phyloP scores from a whole-genome alignment of 2,888 invertebrate species.

The Agonopterix alstromeriana region DNA sequence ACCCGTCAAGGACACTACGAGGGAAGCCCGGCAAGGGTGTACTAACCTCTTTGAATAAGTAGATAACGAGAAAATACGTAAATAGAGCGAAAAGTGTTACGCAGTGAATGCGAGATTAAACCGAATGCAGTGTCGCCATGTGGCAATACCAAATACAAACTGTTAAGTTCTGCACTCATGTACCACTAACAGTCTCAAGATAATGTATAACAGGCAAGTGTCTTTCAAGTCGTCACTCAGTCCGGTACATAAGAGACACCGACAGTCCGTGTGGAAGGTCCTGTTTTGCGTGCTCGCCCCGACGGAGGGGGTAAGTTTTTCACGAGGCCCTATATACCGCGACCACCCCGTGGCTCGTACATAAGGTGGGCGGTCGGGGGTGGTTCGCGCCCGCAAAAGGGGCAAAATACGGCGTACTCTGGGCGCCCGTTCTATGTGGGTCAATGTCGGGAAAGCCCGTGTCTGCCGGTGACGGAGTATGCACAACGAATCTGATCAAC shows the following conservation, averaged over 20 bases:
- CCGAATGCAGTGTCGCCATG: too few relatives aligned
- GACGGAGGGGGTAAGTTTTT: constrained; percentile 74
- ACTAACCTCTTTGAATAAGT: too few relatives aligned
- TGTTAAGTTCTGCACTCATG: too few relatives aligned
- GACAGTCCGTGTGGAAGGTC: constrained; percentile 67
- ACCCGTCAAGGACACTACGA: constrained; percentile 49
- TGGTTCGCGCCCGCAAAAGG: constrained; percentile 77
- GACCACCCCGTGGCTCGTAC: constrained; percentile 72
- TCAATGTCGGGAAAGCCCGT: constrained; percentile 79
- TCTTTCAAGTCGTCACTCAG: constrained; percentile 8
- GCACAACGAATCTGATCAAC: constrained; percentile 77
- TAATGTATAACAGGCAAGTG: too few relatives aligned
- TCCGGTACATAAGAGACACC: constrained; percentile 57
- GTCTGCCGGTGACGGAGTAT: constrained; percentile 76
- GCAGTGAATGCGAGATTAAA: too few relatives aligned
- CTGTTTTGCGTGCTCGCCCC: constrained; percentile 72
- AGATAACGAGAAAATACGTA: too few relatives aligned
- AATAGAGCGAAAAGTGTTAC: too few relatives aligned
- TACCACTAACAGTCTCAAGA: too few relatives aligned
- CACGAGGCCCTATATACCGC: constrained; percentile 76
- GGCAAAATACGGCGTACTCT: constrained; percentile 77
- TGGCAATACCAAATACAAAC: too few relatives aligned
- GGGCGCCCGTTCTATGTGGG: constrained; percentile 77
- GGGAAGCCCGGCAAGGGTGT: constrained; percentile 46
- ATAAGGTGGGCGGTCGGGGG: constrained; percentile 73